Conservation (phyloP, 2,113 vertebrate species). For the Festucalex cinctus region DNA sequence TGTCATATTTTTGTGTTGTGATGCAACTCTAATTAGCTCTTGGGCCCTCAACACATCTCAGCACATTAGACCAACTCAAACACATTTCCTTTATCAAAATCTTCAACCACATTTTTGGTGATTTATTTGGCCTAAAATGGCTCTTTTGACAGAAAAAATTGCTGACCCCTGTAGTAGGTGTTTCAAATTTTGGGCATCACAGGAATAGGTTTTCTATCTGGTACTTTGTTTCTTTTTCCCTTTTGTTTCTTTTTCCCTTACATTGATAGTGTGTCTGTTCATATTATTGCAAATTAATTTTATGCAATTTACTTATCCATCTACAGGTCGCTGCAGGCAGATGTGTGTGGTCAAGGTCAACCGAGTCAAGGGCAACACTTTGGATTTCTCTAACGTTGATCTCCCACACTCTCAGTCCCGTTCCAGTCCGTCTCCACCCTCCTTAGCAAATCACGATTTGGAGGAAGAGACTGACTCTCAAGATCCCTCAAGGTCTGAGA, state of each 20-base stretch:
- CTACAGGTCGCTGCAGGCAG: conserved; percentile 68
- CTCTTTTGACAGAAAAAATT: no score
- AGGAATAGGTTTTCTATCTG: not conserved
- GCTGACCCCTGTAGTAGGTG: no score
- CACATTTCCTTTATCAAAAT: no score
- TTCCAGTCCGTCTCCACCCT: conserved; percentile 13
- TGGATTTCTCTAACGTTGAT: conserved; percentile 40
- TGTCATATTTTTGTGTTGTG: no score
- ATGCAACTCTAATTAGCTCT: no score
- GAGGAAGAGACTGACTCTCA: conserved; percentile 29
- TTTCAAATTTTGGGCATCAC: not conserved
- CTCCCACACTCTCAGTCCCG: conserved; percentile 16
- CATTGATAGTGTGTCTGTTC: not conserved
- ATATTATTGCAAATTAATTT: conserved; percentile 4
- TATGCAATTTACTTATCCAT: conserved; percentile 5
- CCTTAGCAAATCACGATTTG: conserved; percentile 22
- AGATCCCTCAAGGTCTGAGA: conserved; percentile 30
- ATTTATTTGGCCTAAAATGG: no score
- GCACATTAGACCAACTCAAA: no score
- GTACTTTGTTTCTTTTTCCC: not conserved
- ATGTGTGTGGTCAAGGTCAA: conserved; percentile 77
- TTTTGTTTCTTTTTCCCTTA: not conserved
- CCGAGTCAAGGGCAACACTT: conserved; percentile 63
- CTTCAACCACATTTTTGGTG: no score
- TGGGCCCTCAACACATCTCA: no score